Evolutionary conservation across 1,140 invertebrate genomes (phyloP), one percentile per base, ranked within the genome.

Genomic region (Drosophila yakuba): DNA sequence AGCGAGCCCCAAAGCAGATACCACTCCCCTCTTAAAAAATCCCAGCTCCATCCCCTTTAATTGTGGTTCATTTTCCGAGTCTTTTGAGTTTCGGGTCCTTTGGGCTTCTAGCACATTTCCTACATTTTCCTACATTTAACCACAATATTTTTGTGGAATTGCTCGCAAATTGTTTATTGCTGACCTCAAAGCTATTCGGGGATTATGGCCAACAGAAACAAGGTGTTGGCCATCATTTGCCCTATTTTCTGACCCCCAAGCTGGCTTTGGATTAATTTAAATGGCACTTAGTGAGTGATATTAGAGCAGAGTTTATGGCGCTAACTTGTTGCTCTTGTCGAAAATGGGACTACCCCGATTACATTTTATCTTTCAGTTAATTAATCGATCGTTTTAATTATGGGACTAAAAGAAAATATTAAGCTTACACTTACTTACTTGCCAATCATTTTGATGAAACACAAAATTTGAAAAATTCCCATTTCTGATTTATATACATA

Each of bases 61-160:
- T 76, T 76, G 74, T 55, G 74, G 74, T 58, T 56, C 72, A 55
- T 47, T 67, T 52, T 54, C 36, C 4, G 41, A 61, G 56, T 62
- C 71, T 62, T 73, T 73, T 54, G 56, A 74, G 35, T 74, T 72
- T 54, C 7, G 20, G 64, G 35, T 74, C 68, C 67, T 28, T 74
- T 57, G 43, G 60, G 62, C 74, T 67, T 76, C 54, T 76, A 63
- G 62, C 73, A 60, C 62, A 56, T 28, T 76, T 76, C 36, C 74
- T 52, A 76, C 74, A 76, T 75, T 77, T 67, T 76, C 51, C 74
- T 41, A 61, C 74, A 76, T 59, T 77, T 76, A 68, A 77, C 73
- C 74, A 77, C 73, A 76, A 77, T 77, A 76, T 77, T 77, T 71
- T 56, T 71, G 68, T 71, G 68, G 66, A 71, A 71, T 71, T 71